Conservation (phyloP, 37 sponge, comb jelly and placozoan genomes). For the Cliona cf. orientalis region DNA sequence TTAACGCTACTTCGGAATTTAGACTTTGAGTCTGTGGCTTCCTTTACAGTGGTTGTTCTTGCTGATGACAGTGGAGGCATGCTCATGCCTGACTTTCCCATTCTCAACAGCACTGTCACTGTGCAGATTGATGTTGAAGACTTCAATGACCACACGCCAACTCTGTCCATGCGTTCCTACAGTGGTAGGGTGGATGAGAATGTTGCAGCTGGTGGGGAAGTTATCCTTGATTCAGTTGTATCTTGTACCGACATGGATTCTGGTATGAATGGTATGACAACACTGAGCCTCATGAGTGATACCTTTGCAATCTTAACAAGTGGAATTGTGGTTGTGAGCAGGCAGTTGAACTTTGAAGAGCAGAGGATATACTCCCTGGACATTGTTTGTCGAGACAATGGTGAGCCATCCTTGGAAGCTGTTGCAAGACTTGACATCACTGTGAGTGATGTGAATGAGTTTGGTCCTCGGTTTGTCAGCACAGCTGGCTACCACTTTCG, state of each 20-base stretch:
- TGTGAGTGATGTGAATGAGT: constrained; percentile 55
- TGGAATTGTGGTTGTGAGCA: constrained; percentile 19
- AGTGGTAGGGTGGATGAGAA: constrained; percentile 28
- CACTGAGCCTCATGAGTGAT: constrained; percentile 23
- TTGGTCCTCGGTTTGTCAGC: constrained; percentile 40
- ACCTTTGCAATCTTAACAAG: constrained; percentile 17
- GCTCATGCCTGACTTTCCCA: constrained; percentile 11
- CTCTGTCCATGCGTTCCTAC: constrained; percentile 26
- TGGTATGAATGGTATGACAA: constrained; percentile 41
- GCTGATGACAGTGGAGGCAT: constrained; percentile 51
- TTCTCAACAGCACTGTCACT: constrained; percentile 29
- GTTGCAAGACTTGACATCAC: constrained; percentile 35
- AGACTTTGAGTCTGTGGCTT: constrained; percentile 45
- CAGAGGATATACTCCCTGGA: constrained; percentile 29
- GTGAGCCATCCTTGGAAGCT: constrained; percentile 8
- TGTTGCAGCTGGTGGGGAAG: constrained; percentile 11
- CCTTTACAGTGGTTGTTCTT: constrained; percentile 23
- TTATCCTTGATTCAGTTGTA: constrained; percentile 1
- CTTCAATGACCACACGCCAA: constrained; percentile 55
- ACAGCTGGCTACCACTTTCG: constrained; percentile 20
- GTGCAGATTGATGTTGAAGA: constrained; percentile 30
- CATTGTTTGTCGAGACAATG: constrained; percentile 40
- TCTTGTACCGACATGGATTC: constrained; percentile 63
- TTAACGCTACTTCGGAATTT: constrained; percentile 41
- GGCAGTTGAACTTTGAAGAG: constrained; percentile 36